A percentile compares a stretch with the other conserved stretches of the same genome.
Conservation (phyloP, 2,113 vertebrate genomes). For the Protobothrops mucrosquamatus region DNA sequence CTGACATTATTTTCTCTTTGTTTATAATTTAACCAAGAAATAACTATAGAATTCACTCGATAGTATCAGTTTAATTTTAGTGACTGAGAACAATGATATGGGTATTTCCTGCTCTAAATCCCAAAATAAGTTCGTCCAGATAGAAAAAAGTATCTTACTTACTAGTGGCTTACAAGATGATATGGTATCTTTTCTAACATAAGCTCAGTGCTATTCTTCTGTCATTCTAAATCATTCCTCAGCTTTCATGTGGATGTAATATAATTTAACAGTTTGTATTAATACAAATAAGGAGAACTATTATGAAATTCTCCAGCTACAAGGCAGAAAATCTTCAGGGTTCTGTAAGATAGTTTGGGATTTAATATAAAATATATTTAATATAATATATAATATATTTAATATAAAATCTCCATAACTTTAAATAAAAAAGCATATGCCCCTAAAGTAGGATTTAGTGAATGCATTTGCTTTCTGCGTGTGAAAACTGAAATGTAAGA, state of each 20-base stretch:
- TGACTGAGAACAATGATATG: neutral
- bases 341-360: slow-evolving; percentile 12
- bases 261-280: slow-evolving; percentile 35
- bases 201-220: neutral
- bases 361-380: slow-evolving; percentile 9
- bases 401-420: slow-evolving; percentile 2
- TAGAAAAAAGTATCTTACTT: no score
- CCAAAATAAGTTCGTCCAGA: slow-evolving; percentile 8
- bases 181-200: slow-evolving; percentile 29
- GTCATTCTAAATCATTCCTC: slow-evolving; percentile 25
- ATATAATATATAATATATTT: slow-evolving; percentile 8
- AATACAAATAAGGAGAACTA: slow-evolving; percentile 26
- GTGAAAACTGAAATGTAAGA: slow-evolving; percentile 16
- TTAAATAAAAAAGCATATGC: slow-evolving; percentile 30
- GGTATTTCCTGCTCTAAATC: neutral
- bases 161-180: neutral
- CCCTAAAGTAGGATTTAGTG: slow-evolving; percentile 13
- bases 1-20: slow-evolving; percentile 9
- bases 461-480: rapidly evolving
- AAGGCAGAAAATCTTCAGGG: slow-evolving; percentile 16
- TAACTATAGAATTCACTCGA: neutral
- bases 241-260: slow-evolving; percentile 16
- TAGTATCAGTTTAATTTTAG: slow-evolving; percentile 19
- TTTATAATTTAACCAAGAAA: slow-evolving; percentile 35
- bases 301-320: slow-evolving; percentile 15